phyloP scores from a whole-genome alignment of 23 tunicate genomes.

The Styela plicata region DNA sequence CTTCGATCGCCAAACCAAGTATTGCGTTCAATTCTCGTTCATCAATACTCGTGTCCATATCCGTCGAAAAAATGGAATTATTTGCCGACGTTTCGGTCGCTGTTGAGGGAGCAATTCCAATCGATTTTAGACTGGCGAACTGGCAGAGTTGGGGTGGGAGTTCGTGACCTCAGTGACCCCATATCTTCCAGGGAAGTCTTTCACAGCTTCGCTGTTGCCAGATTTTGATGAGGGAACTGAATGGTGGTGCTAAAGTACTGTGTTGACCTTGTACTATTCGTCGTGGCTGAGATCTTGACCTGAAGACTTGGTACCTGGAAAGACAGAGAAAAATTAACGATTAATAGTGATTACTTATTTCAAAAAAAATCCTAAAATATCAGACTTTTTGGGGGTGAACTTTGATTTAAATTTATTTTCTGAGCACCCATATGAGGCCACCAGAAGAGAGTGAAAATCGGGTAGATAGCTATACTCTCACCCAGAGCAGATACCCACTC shows the following conservation, averaged over 20 bases:
- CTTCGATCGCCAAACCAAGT: slow-evolving; percentile 36
- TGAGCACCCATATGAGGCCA: too few relatives aligned
- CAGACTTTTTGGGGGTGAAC: too few relatives aligned
- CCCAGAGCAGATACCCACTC: too few relatives aligned
- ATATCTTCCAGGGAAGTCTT: neutral
- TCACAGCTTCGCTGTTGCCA: neutral
- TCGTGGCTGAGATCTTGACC: neutral
- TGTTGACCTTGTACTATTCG: neutral
- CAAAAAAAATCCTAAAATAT: too few relatives aligned
- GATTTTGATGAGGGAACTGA: neutral
- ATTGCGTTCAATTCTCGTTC: slow-evolving; percentile 61
- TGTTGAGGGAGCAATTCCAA: slow-evolving; percentile 54
- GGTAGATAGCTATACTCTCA: too few relatives aligned
- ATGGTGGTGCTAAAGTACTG: neutral
- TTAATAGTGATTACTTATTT: too few relatives aligned
- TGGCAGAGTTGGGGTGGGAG: slow-evolving; percentile 88
- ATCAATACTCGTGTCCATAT: slow-evolving; percentile 40
- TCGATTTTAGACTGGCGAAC: slow-evolving; percentile 57
- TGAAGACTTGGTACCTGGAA: neutral
- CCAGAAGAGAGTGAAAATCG: too few relatives aligned
- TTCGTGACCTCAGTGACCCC: slow-evolving; percentile 32
- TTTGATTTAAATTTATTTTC: too few relatives aligned
- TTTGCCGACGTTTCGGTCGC: slow-evolving; percentile 35
- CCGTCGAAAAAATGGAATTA: slow-evolving; percentile 26
- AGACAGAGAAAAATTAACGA: neutral